phyloP scores from a whole-genome alignment of 2,888 invertebrate species.

The Ramazzottius varieornatus region DNA sequence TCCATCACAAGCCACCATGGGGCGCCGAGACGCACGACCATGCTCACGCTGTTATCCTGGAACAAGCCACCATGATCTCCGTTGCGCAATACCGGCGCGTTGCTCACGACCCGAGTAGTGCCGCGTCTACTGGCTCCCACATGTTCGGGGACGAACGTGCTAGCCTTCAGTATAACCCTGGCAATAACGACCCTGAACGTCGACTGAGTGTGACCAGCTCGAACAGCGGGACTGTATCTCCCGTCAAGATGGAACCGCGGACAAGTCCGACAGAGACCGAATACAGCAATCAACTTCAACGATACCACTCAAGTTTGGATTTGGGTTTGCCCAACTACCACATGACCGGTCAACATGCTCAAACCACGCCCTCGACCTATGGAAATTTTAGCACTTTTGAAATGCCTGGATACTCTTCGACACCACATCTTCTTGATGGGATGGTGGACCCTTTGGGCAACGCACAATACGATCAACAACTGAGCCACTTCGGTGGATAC shows the following conservation, averaged over 20 bases:
- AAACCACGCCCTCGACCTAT: too few relatives aligned
- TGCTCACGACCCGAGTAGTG: background rate
- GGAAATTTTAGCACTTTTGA: too few relatives aligned
- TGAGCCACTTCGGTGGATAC: too few relatives aligned
- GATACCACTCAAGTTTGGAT: too few relatives aligned
- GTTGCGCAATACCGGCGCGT: slow-evolving; percentile 1
- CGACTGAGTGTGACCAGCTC: background rate
- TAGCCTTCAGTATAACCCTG: background rate
- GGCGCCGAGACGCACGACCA: slow-evolving; percentile 6
- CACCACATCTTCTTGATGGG: background rate
- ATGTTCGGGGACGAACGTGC: background rate
- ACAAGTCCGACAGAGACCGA: background rate
- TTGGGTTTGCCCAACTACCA: too few relatives aligned
- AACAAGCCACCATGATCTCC: slow-evolving; percentile 2
- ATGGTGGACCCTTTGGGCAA: background rate
- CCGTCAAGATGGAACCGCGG: background rate
- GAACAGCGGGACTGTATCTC: background rate
- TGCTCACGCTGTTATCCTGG: background rate
- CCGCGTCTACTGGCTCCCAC: background rate
- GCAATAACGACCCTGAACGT: background rate
- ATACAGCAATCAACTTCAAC: background rate
- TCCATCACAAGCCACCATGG: slow-evolving; percentile 4
- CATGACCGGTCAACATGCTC: too few relatives aligned
- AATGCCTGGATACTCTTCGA: too few relatives aligned
- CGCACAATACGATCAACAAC: background rate